Base-by-base conservation (phyloP, 23 tunicate genomes). In the Ascidia mentula region DNA sequence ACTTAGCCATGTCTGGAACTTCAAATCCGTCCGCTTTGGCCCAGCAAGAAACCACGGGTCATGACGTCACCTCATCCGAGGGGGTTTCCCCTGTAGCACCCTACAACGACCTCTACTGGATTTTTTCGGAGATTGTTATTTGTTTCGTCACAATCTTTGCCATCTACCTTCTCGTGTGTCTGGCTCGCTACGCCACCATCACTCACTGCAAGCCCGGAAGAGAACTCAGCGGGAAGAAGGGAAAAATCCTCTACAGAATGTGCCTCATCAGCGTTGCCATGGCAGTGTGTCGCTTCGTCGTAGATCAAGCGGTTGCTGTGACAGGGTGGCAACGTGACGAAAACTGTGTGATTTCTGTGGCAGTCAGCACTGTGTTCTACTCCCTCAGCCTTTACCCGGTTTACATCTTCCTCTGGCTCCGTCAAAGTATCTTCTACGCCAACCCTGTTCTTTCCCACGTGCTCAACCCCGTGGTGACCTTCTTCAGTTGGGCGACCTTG, bases 361-460 rank as follows among this genome's bases (percentile, higher is more conserved):
- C 87, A 15, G 72, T 71, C 61, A 93, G 98, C 84, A 85, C 98
- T 42, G 94, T 93, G 20, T 83, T 93, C 35, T 93, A 88, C 61
- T 87, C 93, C 1, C 80, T 93, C 9, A 89, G 89, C 45, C 79
- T 93, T 35, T 84, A 82, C 42, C 91, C 92, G 17, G 85, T 88
- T 26, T 93, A 93, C 84, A 81, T 93, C 12, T 93, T 93, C 72
- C 79, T 93, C 34, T 93, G 98, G 98, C 79, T 88, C 77, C 76
- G 98, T 20, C 98, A 93, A 72, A 88, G 87, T 74, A 93, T 93
- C 26, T 93, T 93, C 39, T 93, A 93, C 65, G 84, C 93, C 26
- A 93, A 89, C 82, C 98, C 98, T 8, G 93, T 93, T 18, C 75
- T 93, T 39, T 81, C 90, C 28, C 92, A 93, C 72, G 85, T 93